Percentiles rank a stretch among this genome's conserved stretches.
These are phyloP conservation scores for Sibirionetta formosa DNA, from an alignment of 2,797 vertebrate genomes.

Conservation along the genomic window DNA sequence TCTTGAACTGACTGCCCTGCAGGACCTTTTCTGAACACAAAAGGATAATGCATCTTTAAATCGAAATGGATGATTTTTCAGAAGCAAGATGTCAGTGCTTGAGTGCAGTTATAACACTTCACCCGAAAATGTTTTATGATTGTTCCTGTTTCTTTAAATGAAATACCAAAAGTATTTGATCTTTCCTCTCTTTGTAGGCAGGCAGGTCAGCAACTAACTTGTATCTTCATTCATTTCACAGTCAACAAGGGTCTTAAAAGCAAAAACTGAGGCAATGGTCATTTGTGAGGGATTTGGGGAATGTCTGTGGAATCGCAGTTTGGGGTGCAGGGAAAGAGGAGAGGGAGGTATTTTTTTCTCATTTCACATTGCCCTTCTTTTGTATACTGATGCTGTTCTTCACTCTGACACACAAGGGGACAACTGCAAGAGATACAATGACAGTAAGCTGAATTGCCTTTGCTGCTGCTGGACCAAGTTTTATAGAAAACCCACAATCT, in stretches of 20 bases:
- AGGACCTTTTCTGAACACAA: constrained; percentile 52
- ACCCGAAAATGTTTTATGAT: constrained; percentile 33
- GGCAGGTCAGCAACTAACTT: constrained; percentile 59
- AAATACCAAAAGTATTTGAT: constrained; percentile 49
- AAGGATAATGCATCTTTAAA: constrained; percentile 59
- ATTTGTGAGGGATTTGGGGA: constrained; percentile 60
- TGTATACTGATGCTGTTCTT: background rate
- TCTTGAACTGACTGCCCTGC: constrained; percentile 62
- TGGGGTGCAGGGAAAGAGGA: background rate
- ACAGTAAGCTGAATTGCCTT: constrained; percentile 69
- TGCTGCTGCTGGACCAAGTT: constrained; percentile 80
- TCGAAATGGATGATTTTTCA: constrained; percentile 36
- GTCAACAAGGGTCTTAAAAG: constrained; percentile 71
- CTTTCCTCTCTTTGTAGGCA: constrained; percentile 47
- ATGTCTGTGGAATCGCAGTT: constrained; percentile 65
- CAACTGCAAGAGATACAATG: constrained; percentile 23
- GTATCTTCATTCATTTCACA: constrained; percentile 74
- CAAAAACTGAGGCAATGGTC: constrained; percentile 39
- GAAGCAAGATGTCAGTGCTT: constrained; percentile 53
- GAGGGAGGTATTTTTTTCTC: background rate
- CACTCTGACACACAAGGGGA: constrained; percentile 28
- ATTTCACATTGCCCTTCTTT: constrained; percentile 38
- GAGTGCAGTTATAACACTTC: constrained; percentile 41
- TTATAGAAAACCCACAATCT: constrained; percentile 3
- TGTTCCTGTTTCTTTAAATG: constrained; percentile 48